Percentiles rank a stretch among this genome's conserved stretches.
These are phyloP conservation scores for Bufotes viridis DNA, from an alignment of 2,797 vertebrate species.

Conservation along the genomic window DNA sequence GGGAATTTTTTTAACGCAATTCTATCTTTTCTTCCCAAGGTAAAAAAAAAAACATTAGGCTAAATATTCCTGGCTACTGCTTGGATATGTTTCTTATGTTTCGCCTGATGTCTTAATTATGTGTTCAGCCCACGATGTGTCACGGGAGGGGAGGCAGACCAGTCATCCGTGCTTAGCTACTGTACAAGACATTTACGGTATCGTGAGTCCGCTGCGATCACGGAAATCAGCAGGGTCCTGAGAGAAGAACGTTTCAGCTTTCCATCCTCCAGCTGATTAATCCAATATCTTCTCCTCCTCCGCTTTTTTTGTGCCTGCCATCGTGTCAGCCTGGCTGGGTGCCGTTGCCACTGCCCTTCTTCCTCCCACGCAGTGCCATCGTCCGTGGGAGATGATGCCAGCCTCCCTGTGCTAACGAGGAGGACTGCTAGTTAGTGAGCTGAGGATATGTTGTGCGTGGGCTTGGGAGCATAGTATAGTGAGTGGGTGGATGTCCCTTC, in stretches of 20 bases:
- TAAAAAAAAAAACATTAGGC: not conserved
- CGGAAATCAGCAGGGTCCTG: conserved; percentile 48
- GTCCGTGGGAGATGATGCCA: conserved; percentile 59
- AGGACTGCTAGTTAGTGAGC: conserved; percentile 42
- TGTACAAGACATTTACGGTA: conserved; percentile 42
- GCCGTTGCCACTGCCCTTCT: conserved; percentile 45
- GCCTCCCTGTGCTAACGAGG: conserved; percentile 51
- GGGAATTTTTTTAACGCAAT: not conserved
- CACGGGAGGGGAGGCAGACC: conserved; percentile 32
- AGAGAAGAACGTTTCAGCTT: not conserved
- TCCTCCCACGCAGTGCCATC: conserved; percentile 56
- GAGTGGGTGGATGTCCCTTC: conserved; percentile 57
- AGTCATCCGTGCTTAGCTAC: conserved; percentile 45
- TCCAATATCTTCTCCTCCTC: conserved; percentile 51
- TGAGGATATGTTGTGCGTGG: conserved; percentile 26
- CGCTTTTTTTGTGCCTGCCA: conserved; percentile 45
- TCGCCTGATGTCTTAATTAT: conserved; percentile 48
- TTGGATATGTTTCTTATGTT: not conserved
- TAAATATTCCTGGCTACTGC: not conserved
- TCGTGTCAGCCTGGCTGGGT: conserved; percentile 57
- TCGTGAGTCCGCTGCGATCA: conserved; percentile 9
- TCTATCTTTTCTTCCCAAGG: not conserved
- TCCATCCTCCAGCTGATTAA: conserved; percentile 47
- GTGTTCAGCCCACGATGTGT: conserved; percentile 38
- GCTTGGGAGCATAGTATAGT: conserved; percentile 20